phyloP scores from a whole-genome alignment of 1,140 invertebrate genomes.

The Drosophila pachea region DNA sequence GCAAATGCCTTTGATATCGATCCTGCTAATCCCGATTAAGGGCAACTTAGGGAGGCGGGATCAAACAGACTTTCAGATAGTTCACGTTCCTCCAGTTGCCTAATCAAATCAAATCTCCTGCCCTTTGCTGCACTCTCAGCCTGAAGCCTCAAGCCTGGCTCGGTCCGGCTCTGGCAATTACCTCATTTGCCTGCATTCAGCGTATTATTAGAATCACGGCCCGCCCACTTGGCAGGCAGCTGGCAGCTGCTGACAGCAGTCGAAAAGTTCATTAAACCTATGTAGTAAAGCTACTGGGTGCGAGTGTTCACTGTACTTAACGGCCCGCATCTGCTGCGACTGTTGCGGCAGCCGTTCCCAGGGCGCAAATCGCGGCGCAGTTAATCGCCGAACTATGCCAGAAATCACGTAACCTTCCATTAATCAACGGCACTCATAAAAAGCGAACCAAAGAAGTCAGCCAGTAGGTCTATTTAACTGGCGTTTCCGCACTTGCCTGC shows the following conservation, averaged over 20 bases:
- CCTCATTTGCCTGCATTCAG: not conserved
- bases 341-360: constrained; percentile 9
- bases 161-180: constrained; percentile 24
- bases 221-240: constrained; percentile 6
- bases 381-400: constrained; percentile 70
- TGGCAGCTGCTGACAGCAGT: constrained; percentile 24
- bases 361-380: constrained; percentile 29
- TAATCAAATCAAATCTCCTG: constrained; percentile 23
- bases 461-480: constrained; percentile 53
- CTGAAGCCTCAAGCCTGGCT: constrained; percentile 16
- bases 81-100: not conserved
- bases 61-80: not conserved
- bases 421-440: constrained; percentile 65
- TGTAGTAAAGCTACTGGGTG: constrained; percentile 1
- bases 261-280: constrained; percentile 63
- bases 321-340: constrained; percentile 23
- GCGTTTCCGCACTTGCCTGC: constrained; percentile 60
- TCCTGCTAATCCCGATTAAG: not conserved
- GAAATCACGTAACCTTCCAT: constrained; percentile 73
- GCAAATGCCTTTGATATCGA: not conserved
- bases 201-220: constrained; percentile 33
- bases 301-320: constrained; percentile 3
- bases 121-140: constrained; percentile 8
- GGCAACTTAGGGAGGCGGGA: too few species aligned
- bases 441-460: constrained; percentile 26